Conservation (phyloP, 2,797 vertebrate species). For the Danio kyathit region DNA sequence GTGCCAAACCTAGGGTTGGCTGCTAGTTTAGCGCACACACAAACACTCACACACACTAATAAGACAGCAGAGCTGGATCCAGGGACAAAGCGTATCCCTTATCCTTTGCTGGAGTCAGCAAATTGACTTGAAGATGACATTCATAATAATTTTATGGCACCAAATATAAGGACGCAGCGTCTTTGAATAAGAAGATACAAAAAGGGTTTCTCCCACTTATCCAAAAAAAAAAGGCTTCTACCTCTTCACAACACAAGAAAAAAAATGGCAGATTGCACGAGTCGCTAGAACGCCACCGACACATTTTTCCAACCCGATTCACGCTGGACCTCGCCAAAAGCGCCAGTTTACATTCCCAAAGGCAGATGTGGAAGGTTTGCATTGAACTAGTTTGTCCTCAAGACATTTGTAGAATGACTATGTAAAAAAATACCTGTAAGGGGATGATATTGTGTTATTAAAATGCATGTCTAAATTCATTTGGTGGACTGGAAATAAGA, state of each 20-base stretch:
- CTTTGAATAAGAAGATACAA: slow-evolving; percentile 80
- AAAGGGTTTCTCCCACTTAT: slow-evolving; percentile 95
- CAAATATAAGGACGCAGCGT: slow-evolving; percentile 96
- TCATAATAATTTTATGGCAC: slow-evolving; percentile 91
- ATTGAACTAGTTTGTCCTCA: slow-evolving; percentile 89
- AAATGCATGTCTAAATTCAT: slow-evolving; percentile 93
- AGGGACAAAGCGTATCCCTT: slow-evolving; percentile 92
- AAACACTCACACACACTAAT: slow-evolving; percentile 72
- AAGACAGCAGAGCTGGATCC: slow-evolving; percentile 83
- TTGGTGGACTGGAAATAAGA: slow-evolving; percentile 94
- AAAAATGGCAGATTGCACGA: slow-evolving; percentile 96
- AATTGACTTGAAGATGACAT: slow-evolving; percentile 93
- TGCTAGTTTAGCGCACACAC: slow-evolving; percentile 84
- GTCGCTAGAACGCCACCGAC: slow-evolving; percentile 91
- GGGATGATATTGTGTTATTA: slow-evolving; percentile 87
- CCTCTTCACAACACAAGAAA: slow-evolving; percentile 95
- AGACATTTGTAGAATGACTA: slow-evolving; percentile 89
- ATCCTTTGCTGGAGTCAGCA: slow-evolving; percentile 94
- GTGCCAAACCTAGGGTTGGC: slow-evolving; percentile 90
- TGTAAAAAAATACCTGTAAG: slow-evolving; percentile 90
- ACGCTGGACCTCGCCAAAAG: slow-evolving; percentile 88
- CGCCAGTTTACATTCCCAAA: slow-evolving; percentile 87
- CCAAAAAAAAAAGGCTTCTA: slow-evolving; percentile 96
- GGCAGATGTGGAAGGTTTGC: slow-evolving; percentile 87
- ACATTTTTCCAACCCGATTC: slow-evolving; percentile 91